Conservation (phyloP, 2,888 invertebrate genomes). For the Xylota sylvarum region DNA sequence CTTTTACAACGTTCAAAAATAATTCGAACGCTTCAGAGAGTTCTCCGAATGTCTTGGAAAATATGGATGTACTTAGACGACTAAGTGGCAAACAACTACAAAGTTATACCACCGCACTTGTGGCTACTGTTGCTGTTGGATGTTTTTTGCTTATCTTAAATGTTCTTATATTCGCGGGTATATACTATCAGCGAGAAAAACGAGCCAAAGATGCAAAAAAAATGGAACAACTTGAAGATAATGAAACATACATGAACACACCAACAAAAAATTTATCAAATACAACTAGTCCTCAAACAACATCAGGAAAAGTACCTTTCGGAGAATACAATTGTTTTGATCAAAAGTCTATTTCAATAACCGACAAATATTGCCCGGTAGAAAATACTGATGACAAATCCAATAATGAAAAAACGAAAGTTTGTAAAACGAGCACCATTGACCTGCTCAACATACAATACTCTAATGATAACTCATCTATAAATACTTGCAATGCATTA, state of each 20-base stretch:
- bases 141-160: slow-evolving; percentile 93
- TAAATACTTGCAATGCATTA: background rate
- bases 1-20: slow-evolving; percentile 31
- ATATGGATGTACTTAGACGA: slow-evolving; percentile 90
- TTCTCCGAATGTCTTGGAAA: slow-evolving; percentile 82
- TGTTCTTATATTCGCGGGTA: slow-evolving; percentile 94
- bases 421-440: slow-evolving; percentile 81
- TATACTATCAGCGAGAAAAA: slow-evolving; percentile 92
- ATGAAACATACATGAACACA: slow-evolving; percentile 81
- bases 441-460: slow-evolving; percentile 82
- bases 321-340: slow-evolving; percentile 90
- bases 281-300: slow-evolving; percentile 16
- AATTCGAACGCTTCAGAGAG: slow-evolving; percentile 51
- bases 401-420: slow-evolving; percentile 79
- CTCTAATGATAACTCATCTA: slow-evolving; percentile 49
- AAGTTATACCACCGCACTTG: slow-evolving; percentile 94
- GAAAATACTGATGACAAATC: slow-evolving; percentile 11
- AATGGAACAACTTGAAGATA: slow-evolving; percentile 89
- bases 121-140: slow-evolving; percentile 94
- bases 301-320: slow-evolving; percentile 80
- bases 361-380: slow-evolving; percentile 44
- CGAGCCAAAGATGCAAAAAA: slow-evolving; percentile 89
- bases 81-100: slow-evolving; percentile 93
- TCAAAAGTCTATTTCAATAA: slow-evolving; percentile 86
- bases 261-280: slow-evolving; percentile 32